Percentiles rank a stretch among this genome's conserved stretches.
Conservation (phyloP, 2,797 vertebrate species). For the Chromobotia macracanthus region DNA sequence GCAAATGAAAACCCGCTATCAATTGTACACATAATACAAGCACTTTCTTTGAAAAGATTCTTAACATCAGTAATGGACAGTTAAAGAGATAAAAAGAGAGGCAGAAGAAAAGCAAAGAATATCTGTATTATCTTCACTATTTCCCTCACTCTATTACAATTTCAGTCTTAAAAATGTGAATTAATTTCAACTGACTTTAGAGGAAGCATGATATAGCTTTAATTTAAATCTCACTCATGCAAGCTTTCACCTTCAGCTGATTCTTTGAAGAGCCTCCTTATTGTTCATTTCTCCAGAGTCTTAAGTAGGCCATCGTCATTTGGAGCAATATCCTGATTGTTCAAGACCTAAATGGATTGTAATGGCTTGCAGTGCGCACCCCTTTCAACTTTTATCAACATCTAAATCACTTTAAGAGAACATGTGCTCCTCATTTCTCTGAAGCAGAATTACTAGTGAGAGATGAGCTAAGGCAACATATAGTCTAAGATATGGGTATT, state of each 20-base stretch:
- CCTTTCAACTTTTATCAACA: conserved; percentile 45
- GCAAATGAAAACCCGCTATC: no score
- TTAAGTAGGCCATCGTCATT: conserved; percentile 44
- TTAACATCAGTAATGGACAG: no score
- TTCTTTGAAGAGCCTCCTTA: conserved; percentile 47
- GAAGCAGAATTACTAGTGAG: conserved; percentile 8
- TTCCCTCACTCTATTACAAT: conserved; percentile 42
- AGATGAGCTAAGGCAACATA: conserved; percentile 40
- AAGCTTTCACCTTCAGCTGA: conserved; percentile 44
- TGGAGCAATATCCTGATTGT: conserved; percentile 50
- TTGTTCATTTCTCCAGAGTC: no score
- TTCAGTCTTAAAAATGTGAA: conserved; percentile 37
- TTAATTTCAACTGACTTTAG: conserved; percentile 34
- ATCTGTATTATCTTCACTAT: conserved; percentile 5
- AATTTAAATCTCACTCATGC: conserved; percentile 49
- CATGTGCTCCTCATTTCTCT: conserved; percentile 10
- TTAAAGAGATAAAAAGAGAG: neutral
- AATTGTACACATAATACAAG: no score
- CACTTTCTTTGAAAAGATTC: no score
- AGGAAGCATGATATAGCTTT: conserved; percentile 47
- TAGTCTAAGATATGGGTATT: conserved; percentile 47
- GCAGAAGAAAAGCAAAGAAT: neutral
- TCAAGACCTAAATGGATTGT: conserved; percentile 46
- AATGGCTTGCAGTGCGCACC: conserved; percentile 32
- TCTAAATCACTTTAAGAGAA: conserved; percentile 25